Evolutionary conservation across 2,888 invertebrate species (phyloP), one percentile per base, ranked within the genome.

Genomic region (Teleiodes luculella): DNA sequence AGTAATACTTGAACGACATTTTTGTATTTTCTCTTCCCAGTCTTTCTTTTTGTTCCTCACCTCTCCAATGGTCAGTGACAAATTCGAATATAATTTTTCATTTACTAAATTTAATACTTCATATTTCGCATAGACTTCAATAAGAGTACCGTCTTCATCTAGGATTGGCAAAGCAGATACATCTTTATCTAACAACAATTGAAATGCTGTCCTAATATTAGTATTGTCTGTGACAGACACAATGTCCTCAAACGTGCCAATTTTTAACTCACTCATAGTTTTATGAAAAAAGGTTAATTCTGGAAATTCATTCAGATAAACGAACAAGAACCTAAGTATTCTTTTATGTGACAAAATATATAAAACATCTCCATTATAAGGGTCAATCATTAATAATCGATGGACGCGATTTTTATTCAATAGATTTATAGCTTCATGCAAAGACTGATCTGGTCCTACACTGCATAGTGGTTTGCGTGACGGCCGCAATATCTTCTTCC

Each of bases 1-100:
- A 55, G 95, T 95, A 88, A 97, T 97, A 77, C 94, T 94, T 77
- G 94, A 91, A 83, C 92, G 93, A 91, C 97, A 97, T 81, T 95
- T 96, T 77, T 95, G 95, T 69, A 97, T 95, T 68, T 96, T 96
- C 87, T 97, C 97, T 83, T 96, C 96, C 94, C 96, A 96, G 90
- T 96, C 96, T 86, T 95, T 95, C 76, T 96, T 92, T 84, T 95
- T 95, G 75, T 95, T 94, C 74, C 97, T 94, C 64, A 97, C 96
- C 82, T 96, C 94, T 72, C 94, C 94, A 73, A 97, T 88, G 24
- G 96, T 94, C 66, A 96, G 92, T 77, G 96, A 96, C 77, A 97
- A 91, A 89, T 97, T 95, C 79, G 95, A 95, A 89, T 97, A 97
- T 54, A 97, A 95, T 88, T 97, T 97, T 86, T 97, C 97, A 68